Base-by-base conservation (phyloP, 2,888 invertebrate species). In the Polyploca ridens region DNA sequence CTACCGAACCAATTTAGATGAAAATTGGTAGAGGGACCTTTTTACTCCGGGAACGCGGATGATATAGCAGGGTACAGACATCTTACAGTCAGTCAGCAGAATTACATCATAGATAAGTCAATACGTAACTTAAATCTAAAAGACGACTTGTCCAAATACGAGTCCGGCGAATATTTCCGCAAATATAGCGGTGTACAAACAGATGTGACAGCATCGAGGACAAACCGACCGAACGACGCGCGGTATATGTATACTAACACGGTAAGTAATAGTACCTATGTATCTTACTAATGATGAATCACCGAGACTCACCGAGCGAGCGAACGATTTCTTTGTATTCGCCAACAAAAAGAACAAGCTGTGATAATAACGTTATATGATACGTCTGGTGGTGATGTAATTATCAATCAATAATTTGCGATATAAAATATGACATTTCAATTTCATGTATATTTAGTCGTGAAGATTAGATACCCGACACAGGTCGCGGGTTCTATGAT, bases 61-160 rank as follows among this genome's bases (percentile, higher is more conserved):
- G 33, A 33, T 6, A 35, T 7, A 5, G 35, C 35, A 4, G 35
- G 35, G 35, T 27, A 27, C 4, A 7, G 35, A 6, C 27, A 27
- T 1, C 27, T 27, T 27, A 27, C 27, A 27, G 2, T 27, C 19
- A 14, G 2, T 54, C 2, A 54, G 19, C 2, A 3, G 5, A 0
- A 54, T 54, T 19, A 54, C 54, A 54, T 54, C 54, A 54, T 10
- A 27, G 19, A 54, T 19, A 10, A 54, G 54, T 54, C 54, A 54
- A 54, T 54, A 54, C 54, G 3, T 19, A 54, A 19, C 16, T 16
- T 54, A 19, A 54, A 54, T 10, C 46, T 8, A 0, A 2, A 54
- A 19, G 19, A 54, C 10, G 16, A 19, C 19, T 16, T 54, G 54
- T 54, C 19, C 54, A 19, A 54, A 54, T 19, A 54, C 10, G 16